Conservation (phyloP, 1,140 invertebrate species). For the Brachionus sp. region DNA sequence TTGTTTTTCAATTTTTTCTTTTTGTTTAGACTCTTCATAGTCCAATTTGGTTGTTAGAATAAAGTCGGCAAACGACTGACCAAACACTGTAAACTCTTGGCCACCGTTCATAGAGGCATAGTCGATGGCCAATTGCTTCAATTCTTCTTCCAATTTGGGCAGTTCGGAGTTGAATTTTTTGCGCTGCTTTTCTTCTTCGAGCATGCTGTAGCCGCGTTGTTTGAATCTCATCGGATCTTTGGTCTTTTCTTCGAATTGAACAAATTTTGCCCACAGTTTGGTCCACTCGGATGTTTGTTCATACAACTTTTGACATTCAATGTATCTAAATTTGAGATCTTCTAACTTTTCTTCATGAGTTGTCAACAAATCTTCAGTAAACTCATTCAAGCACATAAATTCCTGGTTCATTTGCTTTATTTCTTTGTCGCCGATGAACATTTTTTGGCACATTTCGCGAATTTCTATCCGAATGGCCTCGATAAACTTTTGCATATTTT, state of each 20-base stretch:
- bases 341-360: slow-evolving; percentile 27
- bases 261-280: background rate
- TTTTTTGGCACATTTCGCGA: slow-evolving; percentile 1
- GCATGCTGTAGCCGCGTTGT: slow-evolving; percentile 32
- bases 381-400: background rate
- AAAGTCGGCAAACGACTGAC: background rate
- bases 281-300: slow-evolving; percentile 6
- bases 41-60: background rate
- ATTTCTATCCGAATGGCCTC: slow-evolving; percentile 20
- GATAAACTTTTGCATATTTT: slow-evolving; percentile 45
- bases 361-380: slow-evolving; percentile 16
- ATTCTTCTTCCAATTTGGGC: slow-evolving; percentile 33
- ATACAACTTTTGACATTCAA: slow-evolving; percentile 10
- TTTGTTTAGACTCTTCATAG: slow-evolving; percentile 30
- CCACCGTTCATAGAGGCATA: background rate
- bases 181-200: slow-evolving; percentile 31
- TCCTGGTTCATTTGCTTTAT: slow-evolving; percentile 24
- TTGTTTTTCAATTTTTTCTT: slow-evolving; percentile 21
- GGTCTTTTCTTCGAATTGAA: slow-evolving; percentile 43
- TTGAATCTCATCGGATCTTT: slow-evolving; percentile 35
- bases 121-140: background rate
- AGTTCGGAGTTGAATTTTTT: slow-evolving; percentile 12
- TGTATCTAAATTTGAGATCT: slow-evolving; percentile 26
- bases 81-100: slow-evolving; percentile 14
- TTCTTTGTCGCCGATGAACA: slow-evolving; percentile 34